A percentile compares a stretch with the other conserved stretches of the same genome.
Conservation (phyloP, 2,797 vertebrate species). For the Propithecus deckenii region DNA sequence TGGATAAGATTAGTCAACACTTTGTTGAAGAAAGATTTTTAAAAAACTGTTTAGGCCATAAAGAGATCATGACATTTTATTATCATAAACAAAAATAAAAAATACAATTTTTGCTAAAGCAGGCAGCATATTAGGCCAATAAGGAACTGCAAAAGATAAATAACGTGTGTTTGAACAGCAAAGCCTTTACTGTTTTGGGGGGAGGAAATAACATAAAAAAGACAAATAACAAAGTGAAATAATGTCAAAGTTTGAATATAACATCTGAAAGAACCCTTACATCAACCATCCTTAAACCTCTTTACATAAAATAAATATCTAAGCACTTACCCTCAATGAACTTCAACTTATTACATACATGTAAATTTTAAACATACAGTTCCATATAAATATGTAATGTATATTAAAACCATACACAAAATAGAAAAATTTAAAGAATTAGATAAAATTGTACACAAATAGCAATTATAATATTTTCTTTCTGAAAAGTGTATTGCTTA, state of each 20-base stretch:
- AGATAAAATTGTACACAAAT: not conserved
- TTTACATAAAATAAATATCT: not conserved
- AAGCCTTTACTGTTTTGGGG: not conserved
- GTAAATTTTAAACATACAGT: not conserved
- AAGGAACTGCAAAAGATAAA: not conserved
- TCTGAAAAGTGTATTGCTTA: not conserved
- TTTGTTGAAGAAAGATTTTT: not conserved
- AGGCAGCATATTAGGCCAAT: not conserved
- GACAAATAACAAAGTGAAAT: not conserved
- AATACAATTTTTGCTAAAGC: not conserved
- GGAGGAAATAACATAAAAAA: not conserved
- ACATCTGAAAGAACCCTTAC: not conserved
- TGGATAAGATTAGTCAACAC: constrained; percentile 18
- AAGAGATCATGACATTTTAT: constrained; percentile 12
- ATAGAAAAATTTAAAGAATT: not conserved
- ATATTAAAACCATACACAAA: not conserved
- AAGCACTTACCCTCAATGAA: not conserved
- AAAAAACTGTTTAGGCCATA: not conserved
- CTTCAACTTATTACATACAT: not conserved
- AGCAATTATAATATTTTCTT: not conserved
- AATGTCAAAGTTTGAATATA: not conserved
- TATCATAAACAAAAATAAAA: not conserved
- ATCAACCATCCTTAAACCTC: not conserved
- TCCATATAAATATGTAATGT: not conserved
- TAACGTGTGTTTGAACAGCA: not conserved